Conservation (phyloP, 2,888 invertebrate genomes). For the Drosophila setosimentum region DNA sequence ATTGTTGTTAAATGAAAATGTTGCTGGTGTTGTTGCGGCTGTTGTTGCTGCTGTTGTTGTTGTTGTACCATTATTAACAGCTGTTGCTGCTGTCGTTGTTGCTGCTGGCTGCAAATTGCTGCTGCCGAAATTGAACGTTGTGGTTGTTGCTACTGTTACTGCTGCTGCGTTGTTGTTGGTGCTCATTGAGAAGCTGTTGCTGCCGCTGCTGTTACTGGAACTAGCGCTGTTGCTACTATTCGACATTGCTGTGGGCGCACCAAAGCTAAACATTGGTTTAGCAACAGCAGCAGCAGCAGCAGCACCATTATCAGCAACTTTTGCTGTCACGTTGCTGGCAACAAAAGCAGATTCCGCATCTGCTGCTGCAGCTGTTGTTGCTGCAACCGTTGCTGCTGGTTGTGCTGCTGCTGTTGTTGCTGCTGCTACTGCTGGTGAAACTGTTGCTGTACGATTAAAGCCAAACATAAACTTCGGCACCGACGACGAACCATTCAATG, state of each 20-base stretch:
- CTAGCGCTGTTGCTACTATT: conserved; percentile 27
- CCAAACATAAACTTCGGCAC: conserved; percentile 83
- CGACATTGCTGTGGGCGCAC: conserved; percentile 41
- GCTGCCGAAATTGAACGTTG: conserved; percentile 36
- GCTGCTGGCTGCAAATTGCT: conserved; percentile 14
- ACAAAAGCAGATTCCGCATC: conserved; percentile 53
- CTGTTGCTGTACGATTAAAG: conserved; percentile 57
- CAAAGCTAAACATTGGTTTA: conserved; percentile 15
- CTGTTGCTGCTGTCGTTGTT: conserved; percentile 8
- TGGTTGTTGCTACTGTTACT: conserved; percentile 1
- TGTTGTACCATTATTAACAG: background rate
- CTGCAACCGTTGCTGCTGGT: conserved; percentile 11
- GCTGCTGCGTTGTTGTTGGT: conserved; percentile 13
- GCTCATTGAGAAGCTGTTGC: conserved; percentile 4
- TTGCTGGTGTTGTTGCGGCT: background rate
- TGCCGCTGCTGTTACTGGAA: conserved; percentile 7
- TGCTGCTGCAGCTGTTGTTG: conserved; percentile 22
- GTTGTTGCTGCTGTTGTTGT: conserved; percentile 5
- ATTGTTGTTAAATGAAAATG: conserved; percentile 5
- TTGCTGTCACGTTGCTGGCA: conserved; percentile 13
- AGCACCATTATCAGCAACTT: conserved; percentile 23
- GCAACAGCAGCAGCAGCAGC: conserved; percentile 16
- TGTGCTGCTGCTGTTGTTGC: conserved; percentile 12
- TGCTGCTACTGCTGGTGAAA: conserved; percentile 21
- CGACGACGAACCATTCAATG: conserved; percentile 27